Evolutionary conservation across 2,888 invertebrate species (phyloP).

Genomic region (Apomyelois bistriatella): DNA sequence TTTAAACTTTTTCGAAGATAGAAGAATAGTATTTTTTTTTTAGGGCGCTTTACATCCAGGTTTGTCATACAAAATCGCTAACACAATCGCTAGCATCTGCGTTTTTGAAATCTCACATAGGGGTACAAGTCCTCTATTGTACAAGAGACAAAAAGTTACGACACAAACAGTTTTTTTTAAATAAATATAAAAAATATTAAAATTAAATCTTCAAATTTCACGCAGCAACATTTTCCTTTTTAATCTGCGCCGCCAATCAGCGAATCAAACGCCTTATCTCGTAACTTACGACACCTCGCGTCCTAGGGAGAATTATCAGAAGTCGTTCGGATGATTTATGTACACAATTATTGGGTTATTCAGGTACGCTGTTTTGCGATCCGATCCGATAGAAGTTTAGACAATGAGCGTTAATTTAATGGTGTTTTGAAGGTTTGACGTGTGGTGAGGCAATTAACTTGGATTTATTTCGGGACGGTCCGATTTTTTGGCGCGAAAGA

Average conservation of each 20-base stretch:
- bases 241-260: conserved; percentile 1
- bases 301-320: conserved; percentile 74
- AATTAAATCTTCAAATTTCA: too few species aligned
- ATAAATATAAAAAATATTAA: too few species aligned
- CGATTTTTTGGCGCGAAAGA: not conserved
- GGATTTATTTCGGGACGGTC: not conserved
- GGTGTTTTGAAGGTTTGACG: conserved; percentile 46
- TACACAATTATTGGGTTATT: conserved; percentile 79
- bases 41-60: too few species aligned
- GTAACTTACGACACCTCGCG: conserved; percentile 41
- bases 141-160: too few species aligned
- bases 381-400: conserved; percentile 71
- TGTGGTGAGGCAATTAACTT: conserved; percentile 6
- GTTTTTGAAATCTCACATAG: too few species aligned
- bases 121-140: too few species aligned
- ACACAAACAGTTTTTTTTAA: too few species aligned
- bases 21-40: too few species aligned
- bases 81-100: too few species aligned
- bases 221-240: not conserved
- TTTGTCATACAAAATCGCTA: too few species aligned
- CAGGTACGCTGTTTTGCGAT: conserved; percentile 76
- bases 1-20: too few species aligned
- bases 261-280: conserved; percentile 22
- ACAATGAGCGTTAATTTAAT: conserved; percentile 74
- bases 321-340: conserved; percentile 80